phyloP scores from a whole-genome alignment of 2,113 vertebrate genomes.

The Upupa epops region DNA sequence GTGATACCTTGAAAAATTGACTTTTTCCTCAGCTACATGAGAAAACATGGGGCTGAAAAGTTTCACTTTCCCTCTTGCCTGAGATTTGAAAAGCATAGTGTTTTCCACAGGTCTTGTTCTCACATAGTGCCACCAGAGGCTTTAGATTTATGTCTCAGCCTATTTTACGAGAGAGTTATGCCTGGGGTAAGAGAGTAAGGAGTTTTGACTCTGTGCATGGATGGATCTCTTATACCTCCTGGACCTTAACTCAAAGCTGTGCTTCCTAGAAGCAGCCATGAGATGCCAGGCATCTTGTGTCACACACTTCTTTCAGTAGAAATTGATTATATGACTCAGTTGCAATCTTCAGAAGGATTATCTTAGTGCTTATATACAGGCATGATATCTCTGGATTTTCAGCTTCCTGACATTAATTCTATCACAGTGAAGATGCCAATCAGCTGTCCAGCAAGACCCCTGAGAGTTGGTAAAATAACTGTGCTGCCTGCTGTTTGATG shows the following conservation, averaged over 20 bases:
- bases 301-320: background rate
- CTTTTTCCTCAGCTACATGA: background rate
- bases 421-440: background rate
- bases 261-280: background rate
- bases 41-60: background rate
- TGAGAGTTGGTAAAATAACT: background rate
- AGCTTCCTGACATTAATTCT: background rate
- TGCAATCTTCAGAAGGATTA: background rate
- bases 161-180: background rate
- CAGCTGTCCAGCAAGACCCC: background rate
- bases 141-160: background rate
- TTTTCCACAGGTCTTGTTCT: background rate
- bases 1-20: background rate
- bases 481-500: background rate
- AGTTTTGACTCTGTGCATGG: background rate
- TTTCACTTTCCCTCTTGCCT: background rate
- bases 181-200: background rate
- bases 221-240: background rate
- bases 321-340: background rate
- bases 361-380: background rate
- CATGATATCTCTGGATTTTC: background rate
- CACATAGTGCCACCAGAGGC: background rate
- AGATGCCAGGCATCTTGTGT: background rate
- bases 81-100: background rate
- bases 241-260: background rate